Conservation (phyloP, 2,113 vertebrate genomes). For the Genyomyrus donnyi region DNA sequence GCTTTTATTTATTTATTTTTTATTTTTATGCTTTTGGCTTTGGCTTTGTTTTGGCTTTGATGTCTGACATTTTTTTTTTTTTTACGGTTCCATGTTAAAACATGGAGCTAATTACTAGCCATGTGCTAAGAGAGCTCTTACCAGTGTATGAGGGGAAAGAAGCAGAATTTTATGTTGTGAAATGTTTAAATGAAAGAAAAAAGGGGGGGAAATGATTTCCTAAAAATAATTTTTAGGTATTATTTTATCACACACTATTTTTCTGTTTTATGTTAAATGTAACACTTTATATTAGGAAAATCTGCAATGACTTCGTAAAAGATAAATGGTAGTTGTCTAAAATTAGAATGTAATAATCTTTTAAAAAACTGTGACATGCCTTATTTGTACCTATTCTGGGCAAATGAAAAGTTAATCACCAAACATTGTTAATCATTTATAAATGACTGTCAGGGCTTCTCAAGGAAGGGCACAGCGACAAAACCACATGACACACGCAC, state of each 20-base stretch:
- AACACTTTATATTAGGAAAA: not conserved
- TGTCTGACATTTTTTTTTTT: not conserved
- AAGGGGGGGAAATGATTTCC: not conserved
- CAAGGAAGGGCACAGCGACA: not conserved
- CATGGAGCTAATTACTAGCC: not conserved
- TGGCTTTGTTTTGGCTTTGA: not conserved
- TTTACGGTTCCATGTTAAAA: not conserved
- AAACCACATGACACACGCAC: not conserved
- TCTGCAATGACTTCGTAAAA: not conserved
- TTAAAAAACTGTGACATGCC: not conserved
- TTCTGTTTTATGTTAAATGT: not conserved
- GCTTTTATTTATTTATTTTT: not conserved
- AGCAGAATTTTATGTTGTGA: not conserved
- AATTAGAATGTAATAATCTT: not conserved
- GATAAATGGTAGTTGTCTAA: not conserved
- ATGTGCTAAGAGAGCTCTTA: not conserved
- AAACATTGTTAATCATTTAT: not conserved
- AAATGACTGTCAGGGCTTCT: not conserved
- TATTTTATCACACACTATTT: not conserved
- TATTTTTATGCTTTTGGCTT: not conserved
- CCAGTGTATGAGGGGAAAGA: not conserved
- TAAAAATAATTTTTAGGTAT: not conserved
- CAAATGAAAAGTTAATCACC: not conserved
- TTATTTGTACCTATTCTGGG: not conserved
- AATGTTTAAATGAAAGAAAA: not conserved